Percentiles rank a stretch among this genome's conserved stretches.
These are phyloP conservation scores for Gymnorhina tibicen DNA, from an alignment of 2,113 vertebrate species.

Conservation along the genomic window DNA sequence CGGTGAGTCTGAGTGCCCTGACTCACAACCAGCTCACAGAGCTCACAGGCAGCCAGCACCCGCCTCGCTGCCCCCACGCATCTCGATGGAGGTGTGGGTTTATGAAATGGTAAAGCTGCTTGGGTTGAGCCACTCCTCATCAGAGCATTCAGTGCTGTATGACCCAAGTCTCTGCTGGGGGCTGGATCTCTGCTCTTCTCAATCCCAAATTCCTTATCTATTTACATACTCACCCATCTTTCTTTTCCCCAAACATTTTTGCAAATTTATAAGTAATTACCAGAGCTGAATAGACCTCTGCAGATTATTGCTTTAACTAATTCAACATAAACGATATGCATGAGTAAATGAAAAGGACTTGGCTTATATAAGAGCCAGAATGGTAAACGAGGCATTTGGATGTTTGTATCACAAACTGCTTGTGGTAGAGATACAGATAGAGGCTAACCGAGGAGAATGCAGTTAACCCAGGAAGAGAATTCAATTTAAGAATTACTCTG, in stretches of 20 bases:
- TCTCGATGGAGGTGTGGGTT: background rate
- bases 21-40: background rate
- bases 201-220: background rate
- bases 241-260: background rate
- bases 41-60: background rate
- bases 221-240: background rate
- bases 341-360: background rate
- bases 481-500: background rate
- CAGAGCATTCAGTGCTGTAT: background rate
- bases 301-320: background rate
- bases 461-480: background rate
- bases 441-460: background rate
- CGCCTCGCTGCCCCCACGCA: background rate
- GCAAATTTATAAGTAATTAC: background rate
- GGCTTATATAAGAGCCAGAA: background rate
- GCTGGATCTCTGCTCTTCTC: background rate
- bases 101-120: background rate
- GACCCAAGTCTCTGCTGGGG: background rate
- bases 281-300: background rate
- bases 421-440: background rate
- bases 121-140: background rate
- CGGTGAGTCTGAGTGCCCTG: background rate
- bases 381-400: background rate
- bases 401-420: background rate
- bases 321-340: background rate